phyloP scores from a whole-genome alignment of 2,888 invertebrate genomes.

The Agonopterix subpropinquella region DNA sequence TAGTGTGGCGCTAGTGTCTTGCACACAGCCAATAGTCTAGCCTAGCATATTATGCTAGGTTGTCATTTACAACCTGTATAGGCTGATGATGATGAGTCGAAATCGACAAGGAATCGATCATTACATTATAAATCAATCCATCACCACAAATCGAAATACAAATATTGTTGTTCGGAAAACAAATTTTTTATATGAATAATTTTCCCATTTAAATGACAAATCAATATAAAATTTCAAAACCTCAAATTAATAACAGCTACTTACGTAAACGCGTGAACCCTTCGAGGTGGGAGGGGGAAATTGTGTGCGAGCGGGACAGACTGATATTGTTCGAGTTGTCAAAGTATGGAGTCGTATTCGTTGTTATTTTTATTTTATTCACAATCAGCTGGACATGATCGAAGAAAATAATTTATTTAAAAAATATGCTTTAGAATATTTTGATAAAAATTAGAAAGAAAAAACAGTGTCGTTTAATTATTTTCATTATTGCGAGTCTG shows the following conservation, averaged over 20 bases:
- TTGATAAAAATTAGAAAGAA: background rate
- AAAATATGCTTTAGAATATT: background rate
- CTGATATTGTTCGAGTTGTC: conserved; percentile 22
- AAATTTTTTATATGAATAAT: too few relatives aligned
- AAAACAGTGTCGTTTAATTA: too few relatives aligned
- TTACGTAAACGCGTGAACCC: conserved; percentile 44
- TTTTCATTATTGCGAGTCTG: too few relatives aligned
- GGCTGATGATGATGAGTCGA: background rate
- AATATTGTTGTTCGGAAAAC: background rate
- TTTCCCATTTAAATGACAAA: background rate
- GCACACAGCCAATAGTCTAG: too few relatives aligned
- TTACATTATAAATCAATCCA: too few relatives aligned
- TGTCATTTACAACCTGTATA: too few relatives aligned
- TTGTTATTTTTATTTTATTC: background rate
- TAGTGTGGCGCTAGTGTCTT: too few relatives aligned
- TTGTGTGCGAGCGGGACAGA: conserved; percentile 45
- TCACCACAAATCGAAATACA: background rate
- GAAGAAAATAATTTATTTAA: background rate
- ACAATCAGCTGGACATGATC: background rate
- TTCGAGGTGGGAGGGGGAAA: conserved; percentile 30
- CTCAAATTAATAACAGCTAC: conserved; percentile 22
- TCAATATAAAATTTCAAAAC: background rate
- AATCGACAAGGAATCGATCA: background rate
- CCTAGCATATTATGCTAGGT: too few relatives aligned
- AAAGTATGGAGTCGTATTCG: conserved; percentile 28